Conservation (phyloP, 2,888 invertebrate genomes). For the Sarcophaga variegata region DNA sequence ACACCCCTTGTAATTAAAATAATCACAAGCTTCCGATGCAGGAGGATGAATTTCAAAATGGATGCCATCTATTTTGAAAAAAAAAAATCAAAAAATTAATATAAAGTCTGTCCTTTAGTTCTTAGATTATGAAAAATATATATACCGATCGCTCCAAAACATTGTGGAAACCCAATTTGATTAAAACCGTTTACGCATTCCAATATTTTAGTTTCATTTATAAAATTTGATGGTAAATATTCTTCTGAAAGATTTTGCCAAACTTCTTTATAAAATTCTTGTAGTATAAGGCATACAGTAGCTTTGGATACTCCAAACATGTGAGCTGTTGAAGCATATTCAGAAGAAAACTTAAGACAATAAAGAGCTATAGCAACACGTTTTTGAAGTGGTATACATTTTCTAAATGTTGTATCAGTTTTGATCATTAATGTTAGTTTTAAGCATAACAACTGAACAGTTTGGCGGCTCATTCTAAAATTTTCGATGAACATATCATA, state of each 20-base stretch:
- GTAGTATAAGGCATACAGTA: constrained; percentile 32
- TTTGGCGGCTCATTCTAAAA: constrained; percentile 36
- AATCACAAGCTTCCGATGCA: background rate
- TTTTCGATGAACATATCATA: constrained; percentile 28
- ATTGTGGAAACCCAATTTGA: constrained; percentile 48
- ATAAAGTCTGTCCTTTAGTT: no score
- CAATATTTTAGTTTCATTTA: no score
- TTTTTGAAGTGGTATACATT: constrained; percentile 43
- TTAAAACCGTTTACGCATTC: background rate
- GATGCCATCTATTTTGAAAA: background rate
- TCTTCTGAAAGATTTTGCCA: no score
- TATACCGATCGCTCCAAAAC: constrained; percentile 41
- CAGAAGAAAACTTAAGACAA: constrained; percentile 40
- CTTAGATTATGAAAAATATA: no score
- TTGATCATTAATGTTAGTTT: constrained; percentile 25
- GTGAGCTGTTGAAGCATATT: constrained; percentile 32
- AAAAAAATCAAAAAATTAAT: background rate
- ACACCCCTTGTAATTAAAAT: background rate
- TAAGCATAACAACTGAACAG: background rate
- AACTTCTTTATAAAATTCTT: no score
- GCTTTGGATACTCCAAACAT: constrained; percentile 53
- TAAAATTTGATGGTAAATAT: no score
- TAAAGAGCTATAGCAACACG: constrained; percentile 41
- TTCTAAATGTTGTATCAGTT: constrained; percentile 26
- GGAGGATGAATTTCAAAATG: constrained; percentile 12